A percentile compares a stretch with the other conserved stretches of the same genome.
Evolutionary conservation across 2,888 invertebrate genomes (phyloP).

Genomic region (Ophion obscuratus): DNA sequence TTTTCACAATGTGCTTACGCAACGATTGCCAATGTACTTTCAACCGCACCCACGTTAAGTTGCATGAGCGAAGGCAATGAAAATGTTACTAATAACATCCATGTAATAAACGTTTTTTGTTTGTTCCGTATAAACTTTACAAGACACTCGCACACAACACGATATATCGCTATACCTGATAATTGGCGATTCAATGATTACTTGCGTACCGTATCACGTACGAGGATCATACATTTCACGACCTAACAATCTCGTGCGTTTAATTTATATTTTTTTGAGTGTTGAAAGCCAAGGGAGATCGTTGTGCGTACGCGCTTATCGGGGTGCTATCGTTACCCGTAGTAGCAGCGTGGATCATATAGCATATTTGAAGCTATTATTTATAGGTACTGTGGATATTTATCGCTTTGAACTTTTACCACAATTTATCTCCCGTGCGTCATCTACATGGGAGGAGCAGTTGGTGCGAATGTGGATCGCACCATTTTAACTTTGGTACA

Average conservation of each 20-base stretch:
- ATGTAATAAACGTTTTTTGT: neutral
- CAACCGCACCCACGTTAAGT: constrained; percentile 20
- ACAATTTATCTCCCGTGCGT: neutral
- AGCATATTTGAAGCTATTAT: constrained; percentile 56
- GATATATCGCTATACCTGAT: too few species aligned
- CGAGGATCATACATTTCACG: too few species aligned
- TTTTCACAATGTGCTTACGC: constrained; percentile 30
- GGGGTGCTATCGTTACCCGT: too few species aligned
- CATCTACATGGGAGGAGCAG: neutral
- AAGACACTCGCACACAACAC: too few species aligned
- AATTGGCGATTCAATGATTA: too few species aligned
- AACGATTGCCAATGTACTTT: constrained; percentile 19
- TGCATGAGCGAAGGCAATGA: constrained; percentile 33
- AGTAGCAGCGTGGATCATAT: constrained; percentile 28
- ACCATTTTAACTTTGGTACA: too few species aligned
- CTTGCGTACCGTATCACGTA: too few species aligned
- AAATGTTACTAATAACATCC: neutral
- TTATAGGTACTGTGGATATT: constrained; percentile 49
- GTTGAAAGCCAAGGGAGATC: too few species aligned
- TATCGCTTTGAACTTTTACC: constrained; percentile 43
- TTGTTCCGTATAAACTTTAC: neutral
- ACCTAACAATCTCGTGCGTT: too few species aligned
- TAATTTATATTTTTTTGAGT: too few species aligned
- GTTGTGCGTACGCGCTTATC: too few species aligned
- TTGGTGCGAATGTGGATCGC: too few species aligned